Base-by-base conservation (phyloP, 2,888 invertebrate species). In the Corbicula japonica region DNA sequence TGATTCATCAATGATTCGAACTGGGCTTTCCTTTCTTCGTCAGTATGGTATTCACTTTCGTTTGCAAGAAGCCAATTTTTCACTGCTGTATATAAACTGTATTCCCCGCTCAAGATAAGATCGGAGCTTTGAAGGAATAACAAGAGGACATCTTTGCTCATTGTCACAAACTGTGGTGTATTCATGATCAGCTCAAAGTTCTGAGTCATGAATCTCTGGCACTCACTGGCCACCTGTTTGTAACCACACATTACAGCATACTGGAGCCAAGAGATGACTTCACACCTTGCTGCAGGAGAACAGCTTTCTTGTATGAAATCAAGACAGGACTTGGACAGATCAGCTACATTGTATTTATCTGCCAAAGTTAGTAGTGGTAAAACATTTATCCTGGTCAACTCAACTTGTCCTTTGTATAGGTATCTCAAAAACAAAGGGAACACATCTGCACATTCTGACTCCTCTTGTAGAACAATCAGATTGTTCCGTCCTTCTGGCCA, bases 311-410 rank as follows among this genome's bases (percentile, higher is more conserved):
- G 95, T 98, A 98, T 98, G 93, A 97, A 98, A 75, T 96, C 95
- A 35, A 97, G 95, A 93, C 98, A 98, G 15, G 97, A 94, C 8
- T 95, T 94, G 82, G 97, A 97, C 89, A 98, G 95, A 94, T 98
- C 97, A 95, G 96, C 96, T 18, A 98, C 97, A 94, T 98, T 97
- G 94, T 98, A 98, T 94, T 98, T 98, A 94, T 98, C 98, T 48
- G 98, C 98, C 72, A 98, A 94, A 12, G 97, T 97, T 66, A 98
- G 94, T 86, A 98, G 96, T 6, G 98, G 97, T 94, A 98, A 95
- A 61, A 97, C 98, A 79, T 96, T 96, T 68, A 95, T 95, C 86
- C 97, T 96, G 6, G 97, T 97, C 90, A 98, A 96, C 89, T 96
- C 95, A 86, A 98, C 73, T 32, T 69, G 71, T 18, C 71, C 71